phyloP scores from a whole-genome alignment of 2,888 invertebrate genomes.

The Helicoverpa assulta region DNA sequence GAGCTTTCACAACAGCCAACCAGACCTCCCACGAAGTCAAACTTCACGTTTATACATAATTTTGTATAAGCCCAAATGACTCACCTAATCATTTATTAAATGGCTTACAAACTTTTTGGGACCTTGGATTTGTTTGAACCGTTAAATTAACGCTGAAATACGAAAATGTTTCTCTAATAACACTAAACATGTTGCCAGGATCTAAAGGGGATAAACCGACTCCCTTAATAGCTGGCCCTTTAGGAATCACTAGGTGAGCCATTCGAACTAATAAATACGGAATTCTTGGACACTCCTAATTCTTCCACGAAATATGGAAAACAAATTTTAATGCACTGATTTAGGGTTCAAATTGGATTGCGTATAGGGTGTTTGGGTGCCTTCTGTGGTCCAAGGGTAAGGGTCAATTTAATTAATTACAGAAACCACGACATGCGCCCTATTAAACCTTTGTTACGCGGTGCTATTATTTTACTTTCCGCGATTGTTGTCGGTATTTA shows the following conservation, averaged over 20 bases:
- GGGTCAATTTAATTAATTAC: constrained; percentile 87
- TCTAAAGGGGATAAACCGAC: constrained; percentile 71
- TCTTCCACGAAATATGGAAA: constrained; percentile 62
- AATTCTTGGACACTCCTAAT: constrained; percentile 77
- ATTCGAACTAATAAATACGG: constrained; percentile 79
- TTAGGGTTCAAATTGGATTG: constrained; percentile 74
- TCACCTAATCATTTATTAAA: constrained; percentile 50
- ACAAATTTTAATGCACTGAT: constrained; percentile 64
- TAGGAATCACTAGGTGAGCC: constrained; percentile 79
- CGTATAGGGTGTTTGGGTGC: constrained; percentile 63
- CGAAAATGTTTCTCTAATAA: constrained; percentile 64
- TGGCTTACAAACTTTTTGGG: constrained; percentile 32
- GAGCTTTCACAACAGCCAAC: constrained; percentile 37
- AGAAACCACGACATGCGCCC: constrained; percentile 81
- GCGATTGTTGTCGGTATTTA: constrained; percentile 68
- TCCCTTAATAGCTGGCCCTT: constrained; percentile 77
- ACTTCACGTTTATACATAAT: constrained; percentile 18
- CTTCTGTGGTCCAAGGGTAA: constrained; percentile 76
- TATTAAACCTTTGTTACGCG: constrained; percentile 82
- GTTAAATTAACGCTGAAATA: constrained; percentile 59
- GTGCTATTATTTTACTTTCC: constrained; percentile 76
- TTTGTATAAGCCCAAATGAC: constrained; percentile 34
- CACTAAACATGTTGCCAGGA: constrained; percentile 72
- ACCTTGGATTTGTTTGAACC: constrained; percentile 50
- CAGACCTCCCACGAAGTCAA: constrained; percentile 28